Percentiles rank a stretch among this genome's conserved stretches.
phyloP scores from a whole-genome alignment of 2,797 vertebrate genomes.

The Hydrolagus colliei region DNA sequence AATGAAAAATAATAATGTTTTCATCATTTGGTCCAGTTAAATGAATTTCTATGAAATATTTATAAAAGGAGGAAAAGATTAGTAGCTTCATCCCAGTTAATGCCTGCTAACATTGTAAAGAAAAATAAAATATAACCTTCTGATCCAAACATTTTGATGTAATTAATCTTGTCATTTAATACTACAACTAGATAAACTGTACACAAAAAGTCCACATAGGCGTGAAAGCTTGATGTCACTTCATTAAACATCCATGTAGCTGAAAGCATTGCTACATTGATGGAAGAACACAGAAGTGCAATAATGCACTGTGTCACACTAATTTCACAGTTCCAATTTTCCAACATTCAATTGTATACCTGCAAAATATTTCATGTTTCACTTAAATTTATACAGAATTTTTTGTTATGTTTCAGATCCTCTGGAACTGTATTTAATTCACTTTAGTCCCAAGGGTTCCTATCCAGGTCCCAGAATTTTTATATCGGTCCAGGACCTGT shows the following conservation, averaged over 20 bases:
- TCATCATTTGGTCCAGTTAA: not conserved
- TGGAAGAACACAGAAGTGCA: not conserved
- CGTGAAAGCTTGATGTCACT: not conserved
- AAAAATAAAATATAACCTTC: not conserved
- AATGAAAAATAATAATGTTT: not conserved
- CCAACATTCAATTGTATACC: not conserved
- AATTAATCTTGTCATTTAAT: not conserved
- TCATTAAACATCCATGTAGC: not conserved
- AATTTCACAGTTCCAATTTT: not conserved
- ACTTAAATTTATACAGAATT: not conserved
- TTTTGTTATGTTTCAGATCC: not conserved
- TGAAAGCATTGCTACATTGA: not conserved
- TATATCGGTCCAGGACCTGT: not conserved
- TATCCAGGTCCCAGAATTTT: not conserved
- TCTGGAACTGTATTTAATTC: not conserved
- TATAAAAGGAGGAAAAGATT: not conserved
- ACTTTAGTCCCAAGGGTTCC: not conserved
- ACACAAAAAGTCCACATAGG: not conserved
- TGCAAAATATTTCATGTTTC: not conserved
- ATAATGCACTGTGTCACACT: not conserved
- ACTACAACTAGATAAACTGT: not conserved
- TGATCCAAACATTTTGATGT: not conserved
- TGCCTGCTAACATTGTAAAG: not conserved
- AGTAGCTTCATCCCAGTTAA: not conserved
- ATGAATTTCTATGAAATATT: not conserved